phyloP scores from a whole-genome alignment of 2,888 invertebrate genomes.

The Antheraea yamamai region DNA sequence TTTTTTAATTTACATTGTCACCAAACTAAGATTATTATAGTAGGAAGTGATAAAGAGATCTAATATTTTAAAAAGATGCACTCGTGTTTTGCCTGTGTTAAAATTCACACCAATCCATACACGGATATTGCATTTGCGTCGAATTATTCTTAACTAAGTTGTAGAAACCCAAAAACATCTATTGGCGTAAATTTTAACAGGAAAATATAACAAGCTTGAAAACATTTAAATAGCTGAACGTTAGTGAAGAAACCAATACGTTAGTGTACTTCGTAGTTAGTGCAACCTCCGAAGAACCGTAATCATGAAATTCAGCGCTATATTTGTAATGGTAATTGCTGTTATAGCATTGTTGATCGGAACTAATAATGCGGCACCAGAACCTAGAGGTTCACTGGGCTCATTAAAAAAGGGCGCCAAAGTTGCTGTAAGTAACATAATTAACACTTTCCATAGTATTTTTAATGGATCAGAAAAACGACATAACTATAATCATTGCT shows the following conservation, averaged over 20 bases:
- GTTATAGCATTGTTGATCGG: no score
- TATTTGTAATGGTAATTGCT: no score
- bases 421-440: constrained; percentile 35
- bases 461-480: no score
- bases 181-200: background rate
- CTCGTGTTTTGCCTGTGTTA: background rate
- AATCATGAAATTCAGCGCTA: no score
- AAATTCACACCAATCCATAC: background rate
- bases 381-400: constrained; percentile 17
- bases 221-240: background rate
- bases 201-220: background rate
- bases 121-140: background rate
- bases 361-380: constrained; percentile 11
- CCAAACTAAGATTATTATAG: no score
- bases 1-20: no score
- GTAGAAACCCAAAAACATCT: background rate
- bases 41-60: background rate
- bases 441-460: background rate
- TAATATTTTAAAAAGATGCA: background rate
- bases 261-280: background rate
- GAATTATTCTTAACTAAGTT: background rate
- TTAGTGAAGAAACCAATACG: background rate
- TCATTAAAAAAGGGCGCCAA: constrained; percentile 41
- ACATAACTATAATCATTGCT: no score
- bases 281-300: background rate